A percentile compares a stretch with the other conserved stretches of the same genome.
phyloP scores from a whole-genome alignment of 2,888 invertebrate genomes.

The Netelia melanura region DNA sequence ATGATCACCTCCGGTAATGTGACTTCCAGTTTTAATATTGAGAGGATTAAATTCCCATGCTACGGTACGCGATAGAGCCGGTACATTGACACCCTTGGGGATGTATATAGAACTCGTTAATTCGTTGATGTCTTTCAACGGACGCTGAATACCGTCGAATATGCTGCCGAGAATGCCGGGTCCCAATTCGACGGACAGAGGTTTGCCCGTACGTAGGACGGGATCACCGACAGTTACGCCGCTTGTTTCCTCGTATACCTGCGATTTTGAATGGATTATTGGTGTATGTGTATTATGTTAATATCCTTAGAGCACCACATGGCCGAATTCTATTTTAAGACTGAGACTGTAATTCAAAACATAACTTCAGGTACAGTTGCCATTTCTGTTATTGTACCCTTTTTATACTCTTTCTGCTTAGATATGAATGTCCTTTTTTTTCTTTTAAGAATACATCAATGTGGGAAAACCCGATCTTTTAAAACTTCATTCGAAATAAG shows the following conservation, averaged over 20 bases:
- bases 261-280: constrained; percentile 34
- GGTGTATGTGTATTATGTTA: neutral
- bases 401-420: too few relatives aligned
- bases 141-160: constrained; percentile 99
- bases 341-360: too few relatives aligned
- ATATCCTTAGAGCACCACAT: too few relatives aligned
- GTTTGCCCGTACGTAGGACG: constrained; percentile 99
- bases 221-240: constrained; percentile 99
- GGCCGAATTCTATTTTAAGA: too few relatives aligned
- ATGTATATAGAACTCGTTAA: constrained; percentile 99
- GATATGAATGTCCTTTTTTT: neutral
- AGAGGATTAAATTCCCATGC: constrained; percentile 97
- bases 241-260: constrained; percentile 97
- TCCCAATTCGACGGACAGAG: constrained; percentile 98
- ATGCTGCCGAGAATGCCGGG: constrained; percentile 99
- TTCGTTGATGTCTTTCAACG: constrained; percentile 97
- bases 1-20: constrained; percentile 99
- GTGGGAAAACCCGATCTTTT: neutral
- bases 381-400: too few relatives aligned
- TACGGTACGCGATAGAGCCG: constrained; percentile 92
- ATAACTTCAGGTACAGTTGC: too few relatives aligned
- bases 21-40: constrained; percentile 95
- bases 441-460: neutral
- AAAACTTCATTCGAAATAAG: neutral
- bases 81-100: constrained; percentile 98